Base-by-base conservation (phyloP, 1,140 invertebrate species). In the Trichonephila clavipes region DNA sequence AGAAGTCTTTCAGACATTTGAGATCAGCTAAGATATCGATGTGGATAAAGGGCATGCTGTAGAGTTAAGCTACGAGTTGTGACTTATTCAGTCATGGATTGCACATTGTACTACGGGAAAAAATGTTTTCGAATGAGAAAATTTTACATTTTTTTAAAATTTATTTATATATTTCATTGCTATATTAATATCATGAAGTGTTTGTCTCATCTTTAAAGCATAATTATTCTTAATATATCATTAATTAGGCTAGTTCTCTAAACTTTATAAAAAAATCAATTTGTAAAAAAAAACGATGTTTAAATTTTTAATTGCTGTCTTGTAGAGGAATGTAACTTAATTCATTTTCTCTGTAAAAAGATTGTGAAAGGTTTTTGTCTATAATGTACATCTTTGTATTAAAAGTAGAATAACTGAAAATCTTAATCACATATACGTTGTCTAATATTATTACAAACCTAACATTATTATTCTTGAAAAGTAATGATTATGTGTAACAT, bases 101-200 rank as follows among this genome's bases (percentile, higher is more conserved):
- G 72, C 72, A 77, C 72, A 77, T 40, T 40, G 72, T 77, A 77
- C 34, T 40, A 77, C 34, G 18, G 28, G 16, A 16, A 14, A 77
- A 51, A 51, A 18, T 18, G 28, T 40, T 77, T 34, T 14, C 82
- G 14, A 59, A n/a, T 10, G n/a, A 24, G n/a, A 24, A 24, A 24
- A 85, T 85, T 85, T 85, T 85, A 85, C 51, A 85, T 85, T 85
- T 85, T 40, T 85, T 58, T 40, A 77, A 16, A 77, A 77, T 40
- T 51, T 77, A 40, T 77, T 77, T 77, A 34, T 77, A 77, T 40
- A 77, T 77, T 77, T 77, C 72, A 77, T 77, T 77, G 72, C 28
- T 16, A 77, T 77, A 77, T 16, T 18, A 77, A 19, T 77, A 34
- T 34, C 72, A 77, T 40, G 34, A 77, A 34, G 24, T 77, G 28